These are phyloP conservation scores for Drosophila melanica DNA, from an alignment of 1,140 invertebrate genomes.

Conservation along the genomic window DNA sequence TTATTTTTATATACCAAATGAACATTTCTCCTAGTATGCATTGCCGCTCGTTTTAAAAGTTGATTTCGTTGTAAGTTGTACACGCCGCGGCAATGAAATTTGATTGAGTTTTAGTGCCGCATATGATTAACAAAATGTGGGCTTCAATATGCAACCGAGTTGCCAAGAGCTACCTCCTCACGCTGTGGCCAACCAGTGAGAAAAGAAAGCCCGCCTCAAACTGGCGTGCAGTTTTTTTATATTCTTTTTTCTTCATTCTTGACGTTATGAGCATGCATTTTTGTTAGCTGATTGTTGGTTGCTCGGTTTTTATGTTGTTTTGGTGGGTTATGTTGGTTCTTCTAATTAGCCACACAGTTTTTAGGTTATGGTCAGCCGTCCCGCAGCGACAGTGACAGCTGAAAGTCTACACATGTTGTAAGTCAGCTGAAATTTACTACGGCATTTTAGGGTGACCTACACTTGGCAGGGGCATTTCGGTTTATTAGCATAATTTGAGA, in stretches of 20 bases:
- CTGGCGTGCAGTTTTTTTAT: constrained; percentile 48
- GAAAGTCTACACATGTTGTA: constrained; percentile 48
- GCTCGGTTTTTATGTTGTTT: constrained; percentile 13
- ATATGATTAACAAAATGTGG: constrained; percentile 64
- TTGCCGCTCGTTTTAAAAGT: constrained; percentile 46
- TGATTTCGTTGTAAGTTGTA: constrained; percentile 39
- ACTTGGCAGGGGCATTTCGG: constrained; percentile 2
- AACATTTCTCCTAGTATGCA: constrained; percentile 29
- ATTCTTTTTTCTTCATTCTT: constrained; percentile 9
- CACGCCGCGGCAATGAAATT: constrained; percentile 57
- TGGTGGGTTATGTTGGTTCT: constrained; percentile 41
- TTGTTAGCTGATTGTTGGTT: constrained; percentile 8
- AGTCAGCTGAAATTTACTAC: constrained; percentile 26
- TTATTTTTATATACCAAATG: constrained; percentile 25
- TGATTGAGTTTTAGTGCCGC: constrained; percentile 75
- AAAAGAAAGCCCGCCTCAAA: constrained; percentile 32
- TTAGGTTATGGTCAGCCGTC: constrained; percentile 27
- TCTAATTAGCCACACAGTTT: constrained; percentile 60
- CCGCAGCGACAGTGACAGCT: constrained; percentile 57
- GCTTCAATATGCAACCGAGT: constrained; percentile 16
- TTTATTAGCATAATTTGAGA: constrained; percentile 28
- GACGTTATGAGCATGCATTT: constrained; percentile 15
- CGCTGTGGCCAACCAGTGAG: constrained; percentile 35
- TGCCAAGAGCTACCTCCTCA: not conserved
- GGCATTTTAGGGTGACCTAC: constrained; percentile 29